Base-by-base conservation (phyloP, 2,113 vertebrate species). In the Cinclus mexicanus region DNA sequence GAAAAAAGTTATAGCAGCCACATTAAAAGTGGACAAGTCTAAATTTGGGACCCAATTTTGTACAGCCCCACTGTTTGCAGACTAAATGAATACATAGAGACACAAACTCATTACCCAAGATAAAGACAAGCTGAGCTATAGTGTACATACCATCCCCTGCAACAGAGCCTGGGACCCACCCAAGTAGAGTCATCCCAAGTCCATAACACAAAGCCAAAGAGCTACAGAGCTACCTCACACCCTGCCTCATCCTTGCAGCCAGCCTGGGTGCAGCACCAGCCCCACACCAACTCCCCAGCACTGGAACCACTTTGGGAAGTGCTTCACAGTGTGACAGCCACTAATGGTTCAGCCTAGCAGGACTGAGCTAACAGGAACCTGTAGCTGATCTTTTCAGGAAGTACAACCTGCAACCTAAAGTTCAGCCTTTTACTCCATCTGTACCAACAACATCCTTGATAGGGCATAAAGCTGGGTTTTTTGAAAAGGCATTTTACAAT, bases 211-310 rank as follows among this genome's bases (percentile, higher is more conserved):
- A 60, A 57, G 69, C 14, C 56, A 59, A 28, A 42, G 39, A 75
- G n/a, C 49, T 39, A 65, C 50, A 46, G 42, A 87, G 39, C 11
- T 33, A 7, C 29, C 11, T 37, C 77, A 42, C 41, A 77, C 12
- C 16, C 22, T 7, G 4, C 14, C 24, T 9, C 41, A 11, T 83
- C 18, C 37, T 29, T 0, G 0, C 6, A 70, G 55, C 37, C 46
- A 57, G 65, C 12, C 33, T 0, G 0, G 44, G 28, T 4, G 25
- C 69, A 74, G 65, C 42, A 59, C 6, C 60, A 89, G 31, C 19
- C 41, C 24, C 26, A 64, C 0, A 1, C 13, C 5, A 3, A 24
- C 4, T 42, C n/a, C 49, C 17, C 3, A 1, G 25, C 63, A 23
- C 37, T 20, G 41, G 33, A 84, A 78, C 5, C 35, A 15, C 11